Percentiles rank a stretch among this genome's conserved stretches.
Evolutionary conservation across 2,888 invertebrate genomes (phyloP).

Genomic region (Campaea margaritaria): DNA sequence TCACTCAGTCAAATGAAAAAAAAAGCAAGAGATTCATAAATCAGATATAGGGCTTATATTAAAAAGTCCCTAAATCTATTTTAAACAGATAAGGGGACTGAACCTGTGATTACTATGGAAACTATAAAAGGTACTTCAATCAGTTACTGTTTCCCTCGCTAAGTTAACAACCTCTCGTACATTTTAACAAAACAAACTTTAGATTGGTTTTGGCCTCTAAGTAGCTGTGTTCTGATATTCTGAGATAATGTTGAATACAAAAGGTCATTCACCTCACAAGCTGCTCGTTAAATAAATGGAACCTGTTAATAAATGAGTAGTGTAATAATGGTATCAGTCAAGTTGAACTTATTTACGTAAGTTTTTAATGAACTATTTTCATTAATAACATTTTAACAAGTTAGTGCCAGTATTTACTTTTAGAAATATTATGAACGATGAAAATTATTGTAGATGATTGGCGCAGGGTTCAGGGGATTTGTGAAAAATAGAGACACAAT

Average conservation of each 20-base stretch:
- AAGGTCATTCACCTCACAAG: constrained; percentile 18
- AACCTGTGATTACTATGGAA: background rate
- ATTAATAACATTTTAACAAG: no score
- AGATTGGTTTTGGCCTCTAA: constrained; percentile 22
- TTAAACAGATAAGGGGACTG: background rate
- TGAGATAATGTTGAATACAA: constrained; percentile 10
- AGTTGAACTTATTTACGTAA: background rate
- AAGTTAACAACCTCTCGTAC: constrained; percentile 15
- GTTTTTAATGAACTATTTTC: no score
- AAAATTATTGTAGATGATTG: no score
- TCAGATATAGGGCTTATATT: no score
- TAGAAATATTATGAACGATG: no score
- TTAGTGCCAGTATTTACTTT: no score
- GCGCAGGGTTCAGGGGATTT: no score
- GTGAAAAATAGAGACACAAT: no score
- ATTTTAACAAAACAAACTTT: constrained; percentile 23
- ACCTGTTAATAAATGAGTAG: constrained; percentile 10
- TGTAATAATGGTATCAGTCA: background rate
- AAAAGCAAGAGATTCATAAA: no score
- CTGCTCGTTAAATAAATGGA: constrained; percentile 21
- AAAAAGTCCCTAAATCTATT: background rate
- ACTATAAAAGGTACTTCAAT: background rate
- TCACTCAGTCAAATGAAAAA: no score
- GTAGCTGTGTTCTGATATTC: constrained; percentile 21
- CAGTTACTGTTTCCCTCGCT: constrained; percentile 5